Conservation (phyloP, 2,113 vertebrate species). For the Nyctereutes procyonoides region DNA sequence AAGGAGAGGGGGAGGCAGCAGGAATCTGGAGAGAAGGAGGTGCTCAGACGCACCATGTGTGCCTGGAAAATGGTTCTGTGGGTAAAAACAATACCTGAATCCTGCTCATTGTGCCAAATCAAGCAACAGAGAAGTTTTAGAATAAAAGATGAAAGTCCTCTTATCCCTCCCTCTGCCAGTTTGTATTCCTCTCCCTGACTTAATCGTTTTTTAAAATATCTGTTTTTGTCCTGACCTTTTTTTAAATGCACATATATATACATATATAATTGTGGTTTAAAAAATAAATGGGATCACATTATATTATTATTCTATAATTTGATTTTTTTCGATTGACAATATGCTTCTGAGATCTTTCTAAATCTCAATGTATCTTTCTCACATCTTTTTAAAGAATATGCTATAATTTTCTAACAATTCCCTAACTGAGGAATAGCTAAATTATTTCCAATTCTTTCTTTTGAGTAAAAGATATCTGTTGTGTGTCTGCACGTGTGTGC, state of each 20-base stretch:
- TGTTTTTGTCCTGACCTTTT: constrained; percentile 64
- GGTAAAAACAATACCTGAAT: not conserved
- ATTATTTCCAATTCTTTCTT: not conserved
- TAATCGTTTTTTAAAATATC: not conserved
- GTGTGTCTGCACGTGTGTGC: not conserved
- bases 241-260: not conserved
- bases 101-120: not conserved
- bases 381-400: not conserved
- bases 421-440: not conserved
- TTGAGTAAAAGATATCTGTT: not conserved
- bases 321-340: not conserved
- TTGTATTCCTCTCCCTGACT: not conserved
- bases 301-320: not conserved
- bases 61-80: too few relatives aligned
- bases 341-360: not conserved
- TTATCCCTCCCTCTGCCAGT: too few relatives aligned
- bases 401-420: not conserved
- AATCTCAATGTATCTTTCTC: not conserved
- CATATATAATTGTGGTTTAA: constrained; percentile 39
- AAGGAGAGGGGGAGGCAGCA: not conserved
- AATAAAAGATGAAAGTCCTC: not conserved
- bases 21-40: not conserved
- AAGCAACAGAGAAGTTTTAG: not conserved
- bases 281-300: not conserved
- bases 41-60: not conserved